A percentile compares a stretch with the other conserved stretches of the same genome.
Evolutionary conservation across 2,888 invertebrate genomes (phyloP).

Genomic region (Agonopterix heracliana): DNA sequence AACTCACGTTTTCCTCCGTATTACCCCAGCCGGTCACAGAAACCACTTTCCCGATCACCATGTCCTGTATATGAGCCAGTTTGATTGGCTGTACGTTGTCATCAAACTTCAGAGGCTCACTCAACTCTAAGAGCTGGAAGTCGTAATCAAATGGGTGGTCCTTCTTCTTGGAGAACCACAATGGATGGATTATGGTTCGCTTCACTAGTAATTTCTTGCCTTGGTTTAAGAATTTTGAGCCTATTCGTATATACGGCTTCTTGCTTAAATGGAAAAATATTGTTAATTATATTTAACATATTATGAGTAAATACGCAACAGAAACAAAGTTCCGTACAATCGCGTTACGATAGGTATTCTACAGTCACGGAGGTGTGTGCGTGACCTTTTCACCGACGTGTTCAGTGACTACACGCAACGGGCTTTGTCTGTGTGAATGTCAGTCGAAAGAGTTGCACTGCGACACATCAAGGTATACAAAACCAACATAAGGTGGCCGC

Average conservation of each 20-base stretch:
- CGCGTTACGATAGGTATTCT: too few species aligned
- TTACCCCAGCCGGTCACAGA: conserved; percentile 69
- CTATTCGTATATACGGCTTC: conserved; percentile 51
- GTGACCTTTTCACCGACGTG: too few species aligned
- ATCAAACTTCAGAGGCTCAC: conserved; percentile 39
- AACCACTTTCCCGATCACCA: conserved; percentile 57
- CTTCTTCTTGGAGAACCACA: conserved; percentile 44
- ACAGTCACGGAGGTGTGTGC: too few species aligned
- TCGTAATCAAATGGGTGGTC: conserved; percentile 64
- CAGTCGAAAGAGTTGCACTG: too few species aligned
- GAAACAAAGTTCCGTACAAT: too few species aligned
- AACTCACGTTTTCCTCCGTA: conserved; percentile 62
- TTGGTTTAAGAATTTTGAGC: conserved; percentile 53
- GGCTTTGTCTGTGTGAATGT: too few species aligned
- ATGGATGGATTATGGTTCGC: conserved; percentile 40
- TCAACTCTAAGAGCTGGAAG: conserved; percentile 53
- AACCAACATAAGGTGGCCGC: too few species aligned
- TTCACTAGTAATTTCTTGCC: conserved; percentile 40
- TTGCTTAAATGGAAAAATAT: conserved; percentile 27
- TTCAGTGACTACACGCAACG: too few species aligned
- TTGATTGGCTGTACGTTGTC: conserved; percentile 53
- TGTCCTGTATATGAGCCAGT: conserved; percentile 57
- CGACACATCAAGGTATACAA: too few species aligned
- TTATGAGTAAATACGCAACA: too few species aligned
- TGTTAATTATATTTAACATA: too few species aligned